These are phyloP conservation scores for Parnassius smintheus DNA, from an alignment of 2,888 invertebrate species.

Conservation along the genomic window DNA sequence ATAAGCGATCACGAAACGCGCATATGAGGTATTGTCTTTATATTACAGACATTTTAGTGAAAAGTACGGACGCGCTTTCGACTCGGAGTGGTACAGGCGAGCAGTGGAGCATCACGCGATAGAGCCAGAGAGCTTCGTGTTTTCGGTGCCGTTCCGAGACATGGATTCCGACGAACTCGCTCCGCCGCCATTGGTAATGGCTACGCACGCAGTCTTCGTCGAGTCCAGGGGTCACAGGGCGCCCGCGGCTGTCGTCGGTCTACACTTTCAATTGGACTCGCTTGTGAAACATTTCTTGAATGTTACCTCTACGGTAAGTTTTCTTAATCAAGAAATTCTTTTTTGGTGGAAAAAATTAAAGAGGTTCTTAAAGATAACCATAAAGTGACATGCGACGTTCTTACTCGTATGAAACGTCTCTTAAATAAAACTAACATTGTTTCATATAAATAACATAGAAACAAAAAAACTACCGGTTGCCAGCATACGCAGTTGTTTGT, in stretches of 20 bases:
- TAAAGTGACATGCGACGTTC: too few species aligned
- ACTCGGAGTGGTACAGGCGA: constrained; percentile 94
- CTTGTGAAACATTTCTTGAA: constrained; percentile 92
- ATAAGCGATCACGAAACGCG: too few species aligned
- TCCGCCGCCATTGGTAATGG: constrained; percentile 86
- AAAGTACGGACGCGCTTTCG: constrained; percentile 89
- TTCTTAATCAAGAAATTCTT: background rate
- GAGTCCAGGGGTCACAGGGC: constrained; percentile 91
- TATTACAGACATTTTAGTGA: constrained; percentile 88
- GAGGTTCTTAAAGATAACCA: too few species aligned
- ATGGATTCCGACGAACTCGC: constrained; percentile 76
- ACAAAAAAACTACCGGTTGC: too few species aligned
- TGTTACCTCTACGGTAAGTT: constrained; percentile 90
- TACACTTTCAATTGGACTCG: constrained; percentile 92
- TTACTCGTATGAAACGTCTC: too few species aligned
- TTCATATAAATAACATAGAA: too few species aligned
- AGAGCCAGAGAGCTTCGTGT: constrained; percentile 94
- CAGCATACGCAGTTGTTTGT: too few species aligned
- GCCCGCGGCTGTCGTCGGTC: constrained; percentile 95
- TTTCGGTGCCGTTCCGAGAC: constrained; percentile 91
- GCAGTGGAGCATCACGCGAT: constrained; percentile 94
- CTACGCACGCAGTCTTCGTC: constrained; percentile 95
- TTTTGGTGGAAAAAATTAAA: too few species aligned
- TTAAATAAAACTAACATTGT: too few species aligned
- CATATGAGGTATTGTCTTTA: too few species aligned